Percentiles rank a stretch among this genome's conserved stretches.
Conservation (phyloP, 2,797 vertebrate genomes). For the Amblyraja radiata region DNA sequence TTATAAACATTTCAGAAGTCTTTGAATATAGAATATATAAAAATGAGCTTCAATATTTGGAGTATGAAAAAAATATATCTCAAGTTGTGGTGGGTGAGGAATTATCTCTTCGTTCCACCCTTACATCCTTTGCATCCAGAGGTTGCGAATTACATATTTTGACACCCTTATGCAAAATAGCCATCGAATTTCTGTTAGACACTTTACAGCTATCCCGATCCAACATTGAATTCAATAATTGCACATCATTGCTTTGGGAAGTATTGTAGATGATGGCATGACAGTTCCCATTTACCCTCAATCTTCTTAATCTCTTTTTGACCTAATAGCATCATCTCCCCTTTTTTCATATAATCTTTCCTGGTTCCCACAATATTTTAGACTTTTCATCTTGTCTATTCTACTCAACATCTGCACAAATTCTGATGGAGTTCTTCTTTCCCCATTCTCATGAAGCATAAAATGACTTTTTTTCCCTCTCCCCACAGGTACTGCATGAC, state of each 20-base stretch:
- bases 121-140: not conserved
- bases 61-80: not conserved
- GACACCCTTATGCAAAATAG: not conserved
- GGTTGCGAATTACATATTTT: not conserved
- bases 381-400: not conserved
- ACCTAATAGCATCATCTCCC: too few species aligned
- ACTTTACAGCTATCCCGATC: too few species aligned
- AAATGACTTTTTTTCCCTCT: not conserved
- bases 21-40: not conserved
- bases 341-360: too few species aligned
- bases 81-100: not conserved
- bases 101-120: not conserved
- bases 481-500: not conserved
- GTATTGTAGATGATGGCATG: too few species aligned
- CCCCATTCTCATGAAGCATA: not conserved
- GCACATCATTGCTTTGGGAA: too few species aligned
- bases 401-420: not conserved
- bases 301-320: too few species aligned
- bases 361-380: not conserved
- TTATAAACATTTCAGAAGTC: not conserved
- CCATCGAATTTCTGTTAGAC: too few species aligned
- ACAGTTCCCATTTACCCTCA: too few species aligned
- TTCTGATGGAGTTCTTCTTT: not conserved
- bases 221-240: too few species aligned
- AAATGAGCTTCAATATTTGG: not conserved